Conservation (phyloP, 2,797 vertebrate genomes). For the Harpagifer antarcticus region DNA sequence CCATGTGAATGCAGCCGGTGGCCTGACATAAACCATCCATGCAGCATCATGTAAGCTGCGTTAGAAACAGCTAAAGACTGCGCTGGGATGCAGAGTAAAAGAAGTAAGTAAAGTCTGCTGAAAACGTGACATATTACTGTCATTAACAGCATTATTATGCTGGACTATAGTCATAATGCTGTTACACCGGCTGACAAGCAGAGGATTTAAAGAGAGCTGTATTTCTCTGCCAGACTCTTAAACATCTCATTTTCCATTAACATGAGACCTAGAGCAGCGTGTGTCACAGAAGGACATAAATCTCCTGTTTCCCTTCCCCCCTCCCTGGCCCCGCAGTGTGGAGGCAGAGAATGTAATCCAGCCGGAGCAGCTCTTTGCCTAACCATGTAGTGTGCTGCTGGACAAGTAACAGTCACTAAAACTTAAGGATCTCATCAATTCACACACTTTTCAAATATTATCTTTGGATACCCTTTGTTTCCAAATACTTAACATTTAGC, state of each 20-base stretch:
- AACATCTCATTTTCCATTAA: constrained; percentile 85
- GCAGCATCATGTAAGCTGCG: constrained; percentile 45
- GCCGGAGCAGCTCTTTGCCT: constrained; percentile 54
- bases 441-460: constrained; percentile 5
- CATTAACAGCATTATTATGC: constrained; percentile 76
- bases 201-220: constrained; percentile 79
- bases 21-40: constrained; percentile 40
- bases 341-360: constrained; percentile 73
- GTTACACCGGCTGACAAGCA: constrained; percentile 75
- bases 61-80: constrained; percentile 36
- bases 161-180: constrained; percentile 75
- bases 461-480: constrained; percentile 1
- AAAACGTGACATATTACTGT: constrained; percentile 76
- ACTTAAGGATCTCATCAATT: constrained; percentile 3
- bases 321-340: constrained; percentile 62
- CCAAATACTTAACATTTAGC: constrained; percentile 21
- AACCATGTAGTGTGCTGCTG: constrained; percentile 55
- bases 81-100: constrained; percentile 39
- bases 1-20: constrained; percentile 25
- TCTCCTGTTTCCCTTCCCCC: constrained; percentile 75
- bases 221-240: constrained; percentile 82
- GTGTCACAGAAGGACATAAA: constrained; percentile 83
- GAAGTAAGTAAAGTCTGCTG: constrained; percentile 57
- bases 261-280: constrained; percentile 81
- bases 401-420: constrained; percentile 34